Percentiles rank a stretch among this genome's conserved stretches.
Conservation (phyloP, 1,140 invertebrate species). For the Ridgeia piscesae region DNA sequence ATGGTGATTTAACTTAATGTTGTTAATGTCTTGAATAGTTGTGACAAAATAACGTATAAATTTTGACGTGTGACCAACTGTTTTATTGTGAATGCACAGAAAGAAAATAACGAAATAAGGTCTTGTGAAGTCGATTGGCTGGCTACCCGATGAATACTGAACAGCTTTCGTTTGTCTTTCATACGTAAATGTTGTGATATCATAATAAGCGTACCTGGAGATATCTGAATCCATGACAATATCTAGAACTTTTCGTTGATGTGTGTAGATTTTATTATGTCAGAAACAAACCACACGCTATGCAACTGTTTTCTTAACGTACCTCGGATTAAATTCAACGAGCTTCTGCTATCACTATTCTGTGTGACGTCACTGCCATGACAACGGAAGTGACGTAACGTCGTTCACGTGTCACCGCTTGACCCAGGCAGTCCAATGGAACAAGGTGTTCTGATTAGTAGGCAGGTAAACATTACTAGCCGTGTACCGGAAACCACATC, state of each 20-base stretch:
- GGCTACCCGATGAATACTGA: neutral
- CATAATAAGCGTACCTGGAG: neutral
- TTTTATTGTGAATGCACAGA: neutral
- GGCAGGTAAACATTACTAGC: neutral
- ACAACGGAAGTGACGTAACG: neutral
- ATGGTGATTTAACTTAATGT: neutral
- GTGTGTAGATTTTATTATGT: neutral
- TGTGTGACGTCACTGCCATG: neutral
- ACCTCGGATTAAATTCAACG: neutral
- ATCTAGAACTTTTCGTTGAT: neutral
- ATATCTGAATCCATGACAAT: slow-evolving; percentile 1
- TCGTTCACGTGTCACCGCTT: neutral
- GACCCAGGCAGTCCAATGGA: neutral
- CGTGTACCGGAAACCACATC: neutral
- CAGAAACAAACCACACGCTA: neutral
- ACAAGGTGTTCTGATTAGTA: neutral
- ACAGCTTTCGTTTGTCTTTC: neutral
- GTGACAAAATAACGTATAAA: neutral
- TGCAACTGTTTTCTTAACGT: neutral
- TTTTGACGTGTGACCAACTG: neutral
- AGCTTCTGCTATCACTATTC: neutral
- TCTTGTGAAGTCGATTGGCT: neutral
- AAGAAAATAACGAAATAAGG: neutral
- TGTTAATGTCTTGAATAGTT: neutral
- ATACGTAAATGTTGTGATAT: neutral